A percentile compares a stretch with the other conserved stretches of the same genome.
phyloP scores from a whole-genome alignment of 2,888 invertebrate genomes.

The Alloplasta piceator region DNA sequence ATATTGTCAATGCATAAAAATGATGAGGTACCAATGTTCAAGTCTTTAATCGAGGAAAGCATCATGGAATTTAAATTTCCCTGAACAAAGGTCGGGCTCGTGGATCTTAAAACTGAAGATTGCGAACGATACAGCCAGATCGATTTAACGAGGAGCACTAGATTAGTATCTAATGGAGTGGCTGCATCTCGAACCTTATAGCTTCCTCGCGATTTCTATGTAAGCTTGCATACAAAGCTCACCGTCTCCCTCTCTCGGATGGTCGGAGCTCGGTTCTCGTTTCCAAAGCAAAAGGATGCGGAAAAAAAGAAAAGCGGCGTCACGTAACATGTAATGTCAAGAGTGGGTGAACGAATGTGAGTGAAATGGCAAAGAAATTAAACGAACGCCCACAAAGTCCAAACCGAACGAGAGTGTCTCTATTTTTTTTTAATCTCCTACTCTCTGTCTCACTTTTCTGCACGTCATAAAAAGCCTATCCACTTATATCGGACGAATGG shows the following conservation, averaged over 20 bases:
- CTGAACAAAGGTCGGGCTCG: no score
- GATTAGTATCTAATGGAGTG: constrained; percentile 44
- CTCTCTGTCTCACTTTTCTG: constrained; percentile 24
- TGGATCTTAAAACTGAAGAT: constrained; percentile 1
- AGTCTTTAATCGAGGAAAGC: no score
- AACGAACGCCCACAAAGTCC: constrained; percentile 56
- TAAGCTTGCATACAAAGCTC: background rate
- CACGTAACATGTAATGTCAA: constrained; percentile 21
- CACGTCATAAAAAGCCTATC: constrained; percentile 53
- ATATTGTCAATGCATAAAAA: no score
- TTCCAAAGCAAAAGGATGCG: constrained; percentile 48
- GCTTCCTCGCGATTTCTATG: constrained; percentile 32
- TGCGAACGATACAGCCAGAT: background rate
- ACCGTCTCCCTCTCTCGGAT: constrained; percentile 23
- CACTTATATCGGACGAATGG: constrained; percentile 62
- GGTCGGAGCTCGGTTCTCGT: constrained; percentile 39
- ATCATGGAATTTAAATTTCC: no score
- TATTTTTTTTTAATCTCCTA: background rate
- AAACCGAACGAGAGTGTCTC: constrained; percentile 11
- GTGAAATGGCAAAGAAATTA: constrained; percentile 47
- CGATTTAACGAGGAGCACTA: constrained; percentile 22
- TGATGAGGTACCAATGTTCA: no score
- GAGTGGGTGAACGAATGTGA: constrained; percentile 27
- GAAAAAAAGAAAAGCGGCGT: constrained; percentile 4
- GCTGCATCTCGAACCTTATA: constrained; percentile 20